Conservation (phyloP, 2,797 vertebrate genomes). For the Eospalax fontanierii region DNA sequence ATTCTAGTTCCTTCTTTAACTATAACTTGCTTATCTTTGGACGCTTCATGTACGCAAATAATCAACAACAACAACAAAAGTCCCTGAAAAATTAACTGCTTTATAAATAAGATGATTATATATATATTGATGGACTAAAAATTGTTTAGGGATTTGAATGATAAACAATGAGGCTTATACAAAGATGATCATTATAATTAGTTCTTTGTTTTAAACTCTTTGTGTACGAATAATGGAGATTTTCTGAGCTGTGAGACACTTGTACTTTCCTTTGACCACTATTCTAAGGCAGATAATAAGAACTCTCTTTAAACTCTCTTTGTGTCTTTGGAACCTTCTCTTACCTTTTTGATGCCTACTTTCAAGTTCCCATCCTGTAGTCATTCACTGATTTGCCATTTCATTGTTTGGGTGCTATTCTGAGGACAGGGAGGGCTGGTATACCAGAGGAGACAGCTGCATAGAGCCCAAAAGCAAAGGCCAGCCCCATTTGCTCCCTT, state of each 20-base stretch:
- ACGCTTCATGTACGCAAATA: not conserved
- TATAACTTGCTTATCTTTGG: not conserved
- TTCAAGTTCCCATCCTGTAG: not conserved
- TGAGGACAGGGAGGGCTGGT: not conserved
- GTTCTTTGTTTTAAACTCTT: not conserved
- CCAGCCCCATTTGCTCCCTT: not conserved
- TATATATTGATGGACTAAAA: not conserved
- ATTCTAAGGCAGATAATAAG: not conserved
- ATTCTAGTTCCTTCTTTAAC: not conserved
- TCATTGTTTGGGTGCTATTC: not conserved
- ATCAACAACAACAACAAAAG: not conserved
- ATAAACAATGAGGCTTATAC: not conserved
- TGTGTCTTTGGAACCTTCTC: too few species aligned
- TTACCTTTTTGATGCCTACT: not conserved
- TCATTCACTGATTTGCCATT: not conserved
- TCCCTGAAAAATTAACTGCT: too few species aligned
- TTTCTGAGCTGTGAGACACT: not conserved
- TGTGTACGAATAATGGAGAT: not conserved
- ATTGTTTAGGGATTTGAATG: not conserved
- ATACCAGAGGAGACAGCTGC: not conserved
- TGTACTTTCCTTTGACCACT: not conserved
- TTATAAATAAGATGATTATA: too few species aligned
- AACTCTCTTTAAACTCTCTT: not conserved
- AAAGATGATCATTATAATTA: conserved; percentile 5
- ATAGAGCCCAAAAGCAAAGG: not conserved